Percentiles rank a stretch among this genome's conserved stretches.
Conservation (phyloP, 1,140 invertebrate genomes). For the Drosophila parabipectinata region DNA sequence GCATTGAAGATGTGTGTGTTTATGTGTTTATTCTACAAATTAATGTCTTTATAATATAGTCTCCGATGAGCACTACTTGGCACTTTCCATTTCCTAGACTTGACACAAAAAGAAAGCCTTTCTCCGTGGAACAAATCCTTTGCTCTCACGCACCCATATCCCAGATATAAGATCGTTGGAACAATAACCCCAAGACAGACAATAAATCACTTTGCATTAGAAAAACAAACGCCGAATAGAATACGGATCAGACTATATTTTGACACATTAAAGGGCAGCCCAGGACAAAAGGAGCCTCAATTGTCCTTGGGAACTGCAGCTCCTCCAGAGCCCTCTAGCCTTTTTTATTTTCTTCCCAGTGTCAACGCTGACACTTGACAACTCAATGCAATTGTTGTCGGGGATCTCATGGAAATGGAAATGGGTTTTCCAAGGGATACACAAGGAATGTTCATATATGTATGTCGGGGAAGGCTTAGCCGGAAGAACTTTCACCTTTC, state of each 20-base stretch:
- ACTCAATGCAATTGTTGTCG: constrained; percentile 70
- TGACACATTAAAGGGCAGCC: constrained; percentile 77
- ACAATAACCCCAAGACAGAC: constrained; percentile 26
- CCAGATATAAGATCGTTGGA: constrained; percentile 30
- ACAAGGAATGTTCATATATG: background rate
- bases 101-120: constrained; percentile 2
- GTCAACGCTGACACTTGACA: constrained; percentile 81
- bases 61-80: constrained; percentile 7
- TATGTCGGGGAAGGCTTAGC: constrained; percentile 66
- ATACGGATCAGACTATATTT: constrained; percentile 71
- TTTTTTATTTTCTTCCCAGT: constrained; percentile 53
- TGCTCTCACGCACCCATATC: constrained; percentile 62
- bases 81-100: constrained; percentile 25
- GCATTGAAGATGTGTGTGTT: background rate
- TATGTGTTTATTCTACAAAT: constrained; percentile 16
- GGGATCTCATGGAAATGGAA: constrained; percentile 7
- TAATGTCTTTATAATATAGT: constrained; percentile 34
- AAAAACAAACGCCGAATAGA: constrained; percentile 36
- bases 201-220: constrained; percentile 78
- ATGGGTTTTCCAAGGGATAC: background rate
- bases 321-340: constrained; percentile 11
- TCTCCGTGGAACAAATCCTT: constrained; percentile 5
- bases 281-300: constrained; percentile 48
- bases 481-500: constrained; percentile 81
- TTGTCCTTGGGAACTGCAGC: constrained; percentile 37